Base-by-base conservation (phyloP, 2,113 vertebrate species). In the Epinephelus cyanopodus region DNA sequence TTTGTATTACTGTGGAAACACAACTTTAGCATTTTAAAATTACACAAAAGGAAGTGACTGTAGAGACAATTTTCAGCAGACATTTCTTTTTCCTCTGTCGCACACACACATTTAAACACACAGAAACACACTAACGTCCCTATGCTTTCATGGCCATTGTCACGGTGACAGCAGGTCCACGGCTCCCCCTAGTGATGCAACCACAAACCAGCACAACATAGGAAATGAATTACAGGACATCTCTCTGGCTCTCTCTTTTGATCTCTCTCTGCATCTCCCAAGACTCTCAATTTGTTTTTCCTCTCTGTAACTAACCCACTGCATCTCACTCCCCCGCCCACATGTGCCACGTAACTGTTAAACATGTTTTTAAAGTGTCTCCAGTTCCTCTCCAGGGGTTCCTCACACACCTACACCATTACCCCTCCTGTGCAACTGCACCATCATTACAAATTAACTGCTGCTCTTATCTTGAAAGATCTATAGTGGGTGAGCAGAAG, bases 151-250 rank as follows among this genome's bases (percentile, higher is more conserved):
- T 37, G 45, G 53, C 48, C 50, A 68, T 45, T 39, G 39, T 54
- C 61, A 52, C n/a, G 27, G 45, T 67, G 54, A 75, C 79, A 73
- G 83, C 74, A 80, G 79, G 68, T 76, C 60, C 74, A 89, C 37
- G 37, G 87, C 91, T 86, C 93, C 93, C 86, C 77, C 91, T 90
- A 72, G 89, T 85, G 93, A 74, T 14, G 29, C 39, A 15, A 63
- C 25, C 4, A 33, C 9, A 45, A 58, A 88, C 2, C 45, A 79
- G 54, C 85, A 80, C 33, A 15, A 11, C 15, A 18, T 6, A 45
- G 10, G 13, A 25, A 57, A 47, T 25, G 15, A 56, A 62, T 18
- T 17, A 33, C 15, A 82, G 19, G 33, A 45, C 29, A 21, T 69
- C 45, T 65, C 19, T 68, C 23, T 10, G 19, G 50, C 39, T 70